Evolutionary conservation across 2,797 vertebrate species (phyloP).

Genomic region (Emydoidea blandingii): DNA sequence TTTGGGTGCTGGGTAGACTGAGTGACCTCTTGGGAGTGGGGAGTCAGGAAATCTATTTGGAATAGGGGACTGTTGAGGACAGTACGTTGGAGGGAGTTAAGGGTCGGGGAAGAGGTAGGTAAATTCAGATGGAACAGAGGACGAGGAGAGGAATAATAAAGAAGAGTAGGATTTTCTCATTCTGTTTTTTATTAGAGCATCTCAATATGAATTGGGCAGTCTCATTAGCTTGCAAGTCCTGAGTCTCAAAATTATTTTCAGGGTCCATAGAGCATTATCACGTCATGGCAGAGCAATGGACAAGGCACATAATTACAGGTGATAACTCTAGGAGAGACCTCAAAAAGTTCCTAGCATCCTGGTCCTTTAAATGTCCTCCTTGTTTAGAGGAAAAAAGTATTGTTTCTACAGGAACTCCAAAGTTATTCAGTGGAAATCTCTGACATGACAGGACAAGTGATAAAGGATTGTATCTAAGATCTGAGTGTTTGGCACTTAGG

Average conservation of each 20-base stretch:
- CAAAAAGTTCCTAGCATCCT: not conserved
- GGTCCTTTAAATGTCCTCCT: not conserved
- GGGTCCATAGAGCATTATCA: not conserved
- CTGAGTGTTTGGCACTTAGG: not conserved
- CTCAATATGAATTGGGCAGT: not conserved
- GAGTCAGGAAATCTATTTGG: not conserved
- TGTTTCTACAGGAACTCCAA: not conserved
- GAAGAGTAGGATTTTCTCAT: not conserved
- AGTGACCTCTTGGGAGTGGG: not conserved
- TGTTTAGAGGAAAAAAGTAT: not conserved
- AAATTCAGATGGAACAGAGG: not conserved
- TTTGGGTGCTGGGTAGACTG: not conserved
- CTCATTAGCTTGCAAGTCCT: not conserved
- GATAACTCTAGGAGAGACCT: not conserved
- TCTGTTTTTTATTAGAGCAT: not conserved
- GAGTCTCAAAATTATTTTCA: not conserved
- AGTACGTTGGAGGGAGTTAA: not conserved
- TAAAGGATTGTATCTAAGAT: not conserved
- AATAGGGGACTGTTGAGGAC: not conserved
- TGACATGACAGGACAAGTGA: not conserved
- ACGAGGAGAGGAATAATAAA: not conserved
- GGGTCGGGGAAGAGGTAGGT: not conserved
- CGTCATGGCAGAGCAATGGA: not conserved
- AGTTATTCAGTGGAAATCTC: not conserved
- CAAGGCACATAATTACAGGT: not conserved